Evolutionary conservation across 1,140 invertebrate species (phyloP).

Genomic region (Cheumatopsyche charites): DNA sequence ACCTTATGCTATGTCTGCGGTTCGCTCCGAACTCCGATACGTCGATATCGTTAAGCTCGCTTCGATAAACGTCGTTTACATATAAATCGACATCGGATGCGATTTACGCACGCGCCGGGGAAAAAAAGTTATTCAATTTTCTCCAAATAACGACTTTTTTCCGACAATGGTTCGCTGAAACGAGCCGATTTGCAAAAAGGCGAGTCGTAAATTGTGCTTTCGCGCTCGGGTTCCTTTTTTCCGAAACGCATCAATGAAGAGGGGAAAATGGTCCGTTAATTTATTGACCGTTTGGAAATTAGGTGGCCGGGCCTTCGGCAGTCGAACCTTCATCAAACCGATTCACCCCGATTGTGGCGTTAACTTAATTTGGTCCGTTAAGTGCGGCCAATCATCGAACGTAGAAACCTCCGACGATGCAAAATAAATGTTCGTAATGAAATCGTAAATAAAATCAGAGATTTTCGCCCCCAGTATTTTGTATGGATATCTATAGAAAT

Average conservation of each 20-base stretch:
- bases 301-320: conserved; percentile 28
- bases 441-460: no score
- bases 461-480: no score
- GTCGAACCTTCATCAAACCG: conserved; percentile 39
- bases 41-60: background rate
- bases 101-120: background rate
- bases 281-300: conserved; percentile 37
- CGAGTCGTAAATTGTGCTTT: conserved; percentile 9
- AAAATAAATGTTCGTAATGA: no score
- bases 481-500: no score
- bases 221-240: conserved; percentile 15
- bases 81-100: background rate
- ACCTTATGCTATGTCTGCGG: conserved; percentile 23
- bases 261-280: conserved; percentile 25
- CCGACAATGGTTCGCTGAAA: no score
- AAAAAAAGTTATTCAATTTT: background rate
- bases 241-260: conserved; percentile 24
- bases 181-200: conserved; percentile 5
- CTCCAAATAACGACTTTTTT: no score
- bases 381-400: background rate
- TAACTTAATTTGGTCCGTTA: background rate
- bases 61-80: background rate
- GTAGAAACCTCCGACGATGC: background rate
- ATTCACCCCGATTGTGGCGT: conserved; percentile 20
- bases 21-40: conserved; percentile 5